Evolutionary conservation across 2,113 vertebrate genomes (phyloP), one percentile per base, ranked within the genome.

Genomic region (Thunnus thynnus): DNA sequence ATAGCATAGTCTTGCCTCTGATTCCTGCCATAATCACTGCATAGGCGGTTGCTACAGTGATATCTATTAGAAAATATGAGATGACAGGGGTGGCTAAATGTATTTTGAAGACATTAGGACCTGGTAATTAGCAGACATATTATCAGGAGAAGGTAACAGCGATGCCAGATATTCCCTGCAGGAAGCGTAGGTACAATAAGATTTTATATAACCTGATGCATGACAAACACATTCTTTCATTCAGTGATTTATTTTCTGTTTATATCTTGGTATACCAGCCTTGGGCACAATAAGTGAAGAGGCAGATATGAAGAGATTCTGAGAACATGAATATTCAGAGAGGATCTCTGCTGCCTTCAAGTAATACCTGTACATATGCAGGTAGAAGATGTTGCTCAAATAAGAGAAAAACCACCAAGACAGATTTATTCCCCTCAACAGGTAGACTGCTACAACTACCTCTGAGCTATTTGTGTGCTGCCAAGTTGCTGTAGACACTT

Each of bases 241-340:
- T 69, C 27, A 64, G 69, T 22, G 3, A 67, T 86, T 86, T 83
- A 86, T 83, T 88, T 80, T 76, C 18, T 63, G 48, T 71, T 77
- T 47, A 65, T 68, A 54, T 61, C 47, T 44, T 62, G 52, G 48
- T 63, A 48, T 14, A 78, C n/a, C 5, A 79, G 62, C 62, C 47
- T 0, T 56, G 66, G n/a, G 80, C 72, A 67, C 66, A 66, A 75
- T 32, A 51, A 82, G 30, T 13, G 54, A 52, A 44, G 67, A 76
- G 58, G 36, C 68, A 74, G 52, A 57, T 8, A 61, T 16, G 5
- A 16, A 57, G 16, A 57, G 66, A 58, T 51, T 65, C 20, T 1
- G 48, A 50, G 22, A 82, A 27, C 12, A 64, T 50, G 44, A 14
- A 51, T 67, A 62, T 51, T 64, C 50, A 52, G 11, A n/a, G 9